These are phyloP conservation scores for Apis florea DNA, from an alignment of 1,140 invertebrate species.

Conservation along the genomic window DNA sequence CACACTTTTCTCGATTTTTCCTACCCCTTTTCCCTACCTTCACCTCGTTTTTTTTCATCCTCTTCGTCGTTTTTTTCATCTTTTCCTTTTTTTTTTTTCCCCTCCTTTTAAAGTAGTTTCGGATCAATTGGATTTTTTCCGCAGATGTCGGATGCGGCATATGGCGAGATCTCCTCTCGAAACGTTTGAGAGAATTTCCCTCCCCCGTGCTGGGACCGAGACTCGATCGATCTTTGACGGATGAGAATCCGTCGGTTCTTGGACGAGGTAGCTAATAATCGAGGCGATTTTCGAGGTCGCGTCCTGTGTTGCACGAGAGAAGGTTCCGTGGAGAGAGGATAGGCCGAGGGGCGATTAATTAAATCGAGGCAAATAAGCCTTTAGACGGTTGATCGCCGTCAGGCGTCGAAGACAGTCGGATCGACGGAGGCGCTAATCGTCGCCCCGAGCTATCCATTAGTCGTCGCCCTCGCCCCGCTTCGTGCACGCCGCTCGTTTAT, in stretches of 20 bases:
- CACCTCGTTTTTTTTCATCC: no score
- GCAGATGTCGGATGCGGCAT: neutral
- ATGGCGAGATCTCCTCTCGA: no score
- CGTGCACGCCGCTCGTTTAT: constrained; percentile 39
- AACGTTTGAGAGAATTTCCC: neutral
- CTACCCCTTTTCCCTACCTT: neutral
- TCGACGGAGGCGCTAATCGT: constrained; percentile 60
- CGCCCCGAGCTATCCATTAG: constrained; percentile 61
- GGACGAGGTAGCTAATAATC: neutral
- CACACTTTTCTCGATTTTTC: constrained; percentile 18
- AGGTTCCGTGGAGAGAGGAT: constrained; percentile 35
- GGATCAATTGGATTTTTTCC: no score
- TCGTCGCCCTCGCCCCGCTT: constrained; percentile 54
- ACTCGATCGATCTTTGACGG: neutral
- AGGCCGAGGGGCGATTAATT: constrained; percentile 63
- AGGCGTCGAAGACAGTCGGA: constrained; percentile 54
- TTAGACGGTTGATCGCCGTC: constrained; percentile 60
- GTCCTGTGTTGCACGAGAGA: neutral
- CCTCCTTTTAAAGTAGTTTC: neutral
- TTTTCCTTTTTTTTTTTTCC: neutral
- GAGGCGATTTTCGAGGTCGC: constrained; percentile 42
- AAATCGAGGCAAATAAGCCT: constrained; percentile 65
- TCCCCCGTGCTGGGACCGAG: neutral
- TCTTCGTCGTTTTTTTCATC: neutral
- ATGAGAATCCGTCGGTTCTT: constrained; percentile 10